These are phyloP conservation scores for Calcarius lapponicus DNA, from an alignment of 2,797 vertebrate species.

Conservation along the genomic window DNA sequence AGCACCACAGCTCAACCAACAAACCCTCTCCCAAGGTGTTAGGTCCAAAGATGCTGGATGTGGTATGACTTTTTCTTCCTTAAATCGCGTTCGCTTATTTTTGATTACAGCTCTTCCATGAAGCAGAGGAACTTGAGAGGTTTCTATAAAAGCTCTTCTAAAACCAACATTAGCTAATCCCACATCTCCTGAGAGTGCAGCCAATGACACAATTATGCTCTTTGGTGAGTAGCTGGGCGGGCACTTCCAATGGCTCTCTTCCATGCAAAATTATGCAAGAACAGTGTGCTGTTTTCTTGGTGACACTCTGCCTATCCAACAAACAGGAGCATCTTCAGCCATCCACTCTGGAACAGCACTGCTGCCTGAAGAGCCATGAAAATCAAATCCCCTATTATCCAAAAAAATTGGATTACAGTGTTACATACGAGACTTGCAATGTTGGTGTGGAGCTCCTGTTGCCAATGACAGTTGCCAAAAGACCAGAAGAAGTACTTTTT, in stretches of 20 bases:
- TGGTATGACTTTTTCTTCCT: not conserved
- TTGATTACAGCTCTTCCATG: conserved; percentile 61
- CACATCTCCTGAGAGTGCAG: not conserved
- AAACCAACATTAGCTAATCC: conserved; percentile 60
- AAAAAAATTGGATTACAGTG: not conserved
- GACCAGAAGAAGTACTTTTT: not conserved
- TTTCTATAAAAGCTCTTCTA: conserved; percentile 55
- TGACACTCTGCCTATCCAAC: not conserved
- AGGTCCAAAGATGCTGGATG: not conserved
- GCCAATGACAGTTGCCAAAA: conserved; percentile 34
- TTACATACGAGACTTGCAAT: not conserved
- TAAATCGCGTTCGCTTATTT: not conserved
- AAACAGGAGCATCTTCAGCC: not conserved
- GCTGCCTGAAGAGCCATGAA: not conserved
- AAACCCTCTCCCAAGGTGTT: not conserved
- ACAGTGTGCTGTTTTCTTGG: not conserved
- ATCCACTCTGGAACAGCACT: not conserved
- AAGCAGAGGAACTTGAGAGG: conserved; percentile 41
- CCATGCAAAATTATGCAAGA: conserved; percentile 20
- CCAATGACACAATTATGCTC: conserved; percentile 40
- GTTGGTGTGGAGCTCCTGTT: conserved; percentile 7
- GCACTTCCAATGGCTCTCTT: not conserved
- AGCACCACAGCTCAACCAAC: not conserved
- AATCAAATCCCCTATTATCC: not conserved
- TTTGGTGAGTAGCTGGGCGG: not conserved